A percentile compares a stretch with the other conserved stretches of the same genome.
These are phyloP conservation scores for Chironex yamaguchii DNA, from an alignment of 30 jellyfish, hydroid and myxozoan genomes.

Conservation along the genomic window DNA sequence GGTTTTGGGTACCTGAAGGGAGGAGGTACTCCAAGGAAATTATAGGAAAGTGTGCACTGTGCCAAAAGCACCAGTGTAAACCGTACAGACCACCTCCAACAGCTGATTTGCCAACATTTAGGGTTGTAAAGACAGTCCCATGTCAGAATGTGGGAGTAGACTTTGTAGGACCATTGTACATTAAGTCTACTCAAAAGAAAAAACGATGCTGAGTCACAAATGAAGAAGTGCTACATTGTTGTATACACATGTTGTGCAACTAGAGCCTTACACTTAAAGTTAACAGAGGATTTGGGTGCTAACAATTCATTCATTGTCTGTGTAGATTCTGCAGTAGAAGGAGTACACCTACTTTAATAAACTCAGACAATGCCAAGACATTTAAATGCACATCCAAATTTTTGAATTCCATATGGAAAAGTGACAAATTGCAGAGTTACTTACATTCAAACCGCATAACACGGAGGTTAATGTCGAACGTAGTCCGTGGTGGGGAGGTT, in stretches of 20 bases:
- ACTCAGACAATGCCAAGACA: constrained; percentile 24
- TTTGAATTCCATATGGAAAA: too few species aligned
- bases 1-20: constrained; percentile 39
- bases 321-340: constrained; percentile 8
- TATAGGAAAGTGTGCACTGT: neutral
- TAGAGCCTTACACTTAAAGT: constrained; percentile 19
- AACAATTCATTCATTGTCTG: neutral
- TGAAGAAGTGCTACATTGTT: constrained; percentile 14
- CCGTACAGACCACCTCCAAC: constrained; percentile 10
- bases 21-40: constrained; percentile 9
- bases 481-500: constrained; percentile 61
- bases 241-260: neutral
- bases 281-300: constrained; percentile 18
- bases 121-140: constrained; percentile 2
- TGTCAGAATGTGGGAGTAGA: constrained; percentile 32
- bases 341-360: constrained; percentile 9
- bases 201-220: neutral
- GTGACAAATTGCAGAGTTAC: too few species aligned
- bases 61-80: constrained; percentile 16
- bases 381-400: neutral
- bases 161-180: constrained; percentile 10
- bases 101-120: constrained; percentile 30
- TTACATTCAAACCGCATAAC: neutral
- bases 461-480: constrained; percentile 24
- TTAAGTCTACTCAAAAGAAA: neutral